Evolutionary conservation across 2,888 invertebrate species (phyloP).

Genomic region (Scelioninae gen. 2): DNA sequence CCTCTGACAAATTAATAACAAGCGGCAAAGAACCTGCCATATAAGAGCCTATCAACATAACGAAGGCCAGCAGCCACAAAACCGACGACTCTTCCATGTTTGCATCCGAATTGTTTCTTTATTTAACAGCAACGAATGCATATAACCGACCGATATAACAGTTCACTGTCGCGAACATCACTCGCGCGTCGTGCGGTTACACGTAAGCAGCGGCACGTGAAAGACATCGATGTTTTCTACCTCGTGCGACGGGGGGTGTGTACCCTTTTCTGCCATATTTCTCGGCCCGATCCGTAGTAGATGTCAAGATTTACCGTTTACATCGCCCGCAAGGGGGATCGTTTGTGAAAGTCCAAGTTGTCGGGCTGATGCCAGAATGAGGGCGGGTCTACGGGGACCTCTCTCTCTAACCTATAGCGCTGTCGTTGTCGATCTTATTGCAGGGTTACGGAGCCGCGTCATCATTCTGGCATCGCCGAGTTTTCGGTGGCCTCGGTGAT

Average conservation of each 20-base stretch:
- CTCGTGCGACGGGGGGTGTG: too few relatives aligned
- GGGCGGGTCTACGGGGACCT: too few relatives aligned
- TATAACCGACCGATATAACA: slow-evolving; percentile 18
- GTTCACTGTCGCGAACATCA: slow-evolving; percentile 11
- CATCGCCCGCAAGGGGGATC: too few relatives aligned
- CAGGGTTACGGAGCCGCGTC: too few relatives aligned
- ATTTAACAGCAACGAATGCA: slow-evolving; percentile 23
- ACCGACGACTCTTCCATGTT: slow-evolving; percentile 90
- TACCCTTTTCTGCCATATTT: slow-evolving; percentile 28
- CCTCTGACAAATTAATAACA: slow-evolving; percentile 96
- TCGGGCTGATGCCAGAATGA: too few relatives aligned
- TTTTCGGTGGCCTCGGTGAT: too few relatives aligned
- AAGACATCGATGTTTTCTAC: slow-evolving; percentile 22
- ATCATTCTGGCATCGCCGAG: too few relatives aligned
- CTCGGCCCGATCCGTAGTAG: slow-evolving; percentile 7
- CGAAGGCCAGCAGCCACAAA: slow-evolving; percentile 87
- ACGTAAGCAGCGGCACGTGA: too few relatives aligned
- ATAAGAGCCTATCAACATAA: slow-evolving; percentile 98
- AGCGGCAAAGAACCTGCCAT: slow-evolving; percentile 96
- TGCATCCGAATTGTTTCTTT: slow-evolving; percentile 32
- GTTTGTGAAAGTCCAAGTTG: too few relatives aligned
- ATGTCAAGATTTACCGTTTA: slow-evolving; percentile 38
- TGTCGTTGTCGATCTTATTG: too few relatives aligned
- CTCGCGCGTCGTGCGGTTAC: too few relatives aligned
- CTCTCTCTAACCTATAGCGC: too few relatives aligned